Base-by-base conservation (phyloP, 2,113 vertebrate genomes). In the Syngnathus floridae region DNA sequence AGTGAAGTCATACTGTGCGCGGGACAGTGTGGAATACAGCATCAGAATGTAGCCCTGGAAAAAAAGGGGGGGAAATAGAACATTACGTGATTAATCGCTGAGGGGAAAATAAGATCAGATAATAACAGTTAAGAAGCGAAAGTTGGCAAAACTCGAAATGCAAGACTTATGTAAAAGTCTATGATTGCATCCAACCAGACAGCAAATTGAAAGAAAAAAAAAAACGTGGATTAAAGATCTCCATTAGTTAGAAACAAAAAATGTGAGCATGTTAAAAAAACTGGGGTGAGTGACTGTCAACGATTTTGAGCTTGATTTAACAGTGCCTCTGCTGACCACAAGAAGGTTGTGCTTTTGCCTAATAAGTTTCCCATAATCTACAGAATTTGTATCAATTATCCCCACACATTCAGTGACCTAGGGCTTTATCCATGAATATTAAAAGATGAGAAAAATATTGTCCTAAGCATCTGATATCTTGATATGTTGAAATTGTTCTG, bases 1-100 rank as follows among this genome's bases (percentile, higher is more conserved):
- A 5, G 86, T 92, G 66, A 93, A 99, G 84, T 99, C 97, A 2
- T 93, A 96, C 79, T 98, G 95, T 36, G 94, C 94, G 19, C 90
- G 93, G 69, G 97, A 91, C 65, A 99, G 77, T 0, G 93, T 94
- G 41, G 96, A 96, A 84, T 95, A 91, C 79, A 99, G 88, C 31
- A 96, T 92, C 74, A 98, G 89, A 10, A 98, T 86, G 0, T 98
- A 99, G 75, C 88, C 95, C 97, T 99, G 87, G 9, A 70, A 54
- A 69, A 60, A 46, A 31, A 31, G 0, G 1, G 51, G 14, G 48
- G 6, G 19, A 41, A 38, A 76, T n/a, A 67, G 26, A n/a, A 70
- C n/a, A 38, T 19, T 2, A 64, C 5, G 46, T n/a, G 8, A 9
- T 56, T 35, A 12, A 56, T 22, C 4, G 21, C 3, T 51, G 10